phyloP scores from a whole-genome alignment of 1,140 invertebrate species.

The Meloidogyne chitwoodi region DNA sequence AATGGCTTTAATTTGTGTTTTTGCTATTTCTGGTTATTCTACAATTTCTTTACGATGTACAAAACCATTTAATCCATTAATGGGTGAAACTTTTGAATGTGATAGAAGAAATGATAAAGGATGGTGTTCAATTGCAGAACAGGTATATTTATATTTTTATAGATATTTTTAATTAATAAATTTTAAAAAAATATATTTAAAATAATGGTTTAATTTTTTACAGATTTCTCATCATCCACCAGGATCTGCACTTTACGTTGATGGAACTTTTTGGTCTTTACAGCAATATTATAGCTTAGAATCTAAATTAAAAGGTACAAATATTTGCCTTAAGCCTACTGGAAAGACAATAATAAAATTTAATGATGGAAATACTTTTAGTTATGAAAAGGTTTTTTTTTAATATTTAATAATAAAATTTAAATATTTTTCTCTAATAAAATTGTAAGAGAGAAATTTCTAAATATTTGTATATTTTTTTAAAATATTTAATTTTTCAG shows the following conservation, averaged over 20 bases:
- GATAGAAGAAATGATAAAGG: constrained; percentile 88
- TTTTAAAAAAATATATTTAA: neutral
- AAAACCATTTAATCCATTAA: constrained; percentile 68
- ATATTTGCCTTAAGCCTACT: constrained; percentile 74
- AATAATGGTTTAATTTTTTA: neutral
- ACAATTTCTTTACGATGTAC: constrained; percentile 69
- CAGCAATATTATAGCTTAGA: constrained; percentile 69
- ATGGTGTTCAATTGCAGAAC: constrained; percentile 86
- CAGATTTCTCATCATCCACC: constrained; percentile 90
- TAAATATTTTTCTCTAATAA: too few relatives aligned
- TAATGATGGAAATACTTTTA: constrained; percentile 61
- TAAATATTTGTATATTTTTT: too few relatives aligned
- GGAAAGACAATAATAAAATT: constrained; percentile 73
- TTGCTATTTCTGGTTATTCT: constrained; percentile 81
- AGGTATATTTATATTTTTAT: constrained; percentile 61
- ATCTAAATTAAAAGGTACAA: constrained; percentile 41
- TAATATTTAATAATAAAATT: too few relatives aligned
- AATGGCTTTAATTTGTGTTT: constrained; percentile 46
- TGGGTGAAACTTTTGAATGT: constrained; percentile 91
- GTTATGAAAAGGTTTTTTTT: constrained; percentile 20
- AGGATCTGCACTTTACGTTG: constrained; percentile 84
- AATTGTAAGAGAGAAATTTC: neutral
- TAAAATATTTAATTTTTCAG: neutral
- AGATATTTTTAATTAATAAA: too few relatives aligned
- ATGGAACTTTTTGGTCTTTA: constrained; percentile 79